These are phyloP conservation scores for Atlantisia rogersi DNA, from an alignment of 2,113 vertebrate species.

Conservation along the genomic window DNA sequence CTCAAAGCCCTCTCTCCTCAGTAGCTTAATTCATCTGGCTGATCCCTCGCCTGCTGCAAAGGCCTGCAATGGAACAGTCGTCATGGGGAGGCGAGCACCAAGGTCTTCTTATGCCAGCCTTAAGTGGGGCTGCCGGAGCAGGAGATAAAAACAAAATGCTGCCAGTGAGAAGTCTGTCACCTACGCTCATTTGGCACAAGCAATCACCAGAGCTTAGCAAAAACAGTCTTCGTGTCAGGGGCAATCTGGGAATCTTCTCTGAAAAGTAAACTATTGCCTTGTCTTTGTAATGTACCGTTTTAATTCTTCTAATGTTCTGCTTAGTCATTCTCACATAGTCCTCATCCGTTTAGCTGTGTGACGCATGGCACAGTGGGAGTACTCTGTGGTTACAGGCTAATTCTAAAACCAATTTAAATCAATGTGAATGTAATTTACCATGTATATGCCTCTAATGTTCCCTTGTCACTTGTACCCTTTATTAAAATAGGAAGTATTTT, in stretches of 20 bases:
- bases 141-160: background rate
- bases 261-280: background rate
- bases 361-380: background rate
- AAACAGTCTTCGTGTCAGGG: background rate
- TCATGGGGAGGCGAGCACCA: background rate
- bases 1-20: background rate
- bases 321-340: conserved; percentile 10
- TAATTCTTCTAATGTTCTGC: background rate
- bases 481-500: background rate
- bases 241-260: background rate
- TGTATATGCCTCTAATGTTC: background rate
- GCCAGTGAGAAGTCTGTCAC: background rate
- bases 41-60: background rate
- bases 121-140: background rate
- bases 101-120: background rate
- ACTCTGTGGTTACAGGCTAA: conserved; percentile 29
- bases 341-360: background rate
- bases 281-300: background rate
- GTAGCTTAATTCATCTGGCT: background rate
- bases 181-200: background rate
- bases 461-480: background rate
- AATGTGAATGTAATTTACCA: background rate
- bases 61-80: background rate
- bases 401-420: conserved; percentile 31
- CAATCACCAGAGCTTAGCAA: background rate